Conservation (phyloP, 37 sponge, comb jelly and placozoan genomes). For the Petrosia ficiformis region DNA sequence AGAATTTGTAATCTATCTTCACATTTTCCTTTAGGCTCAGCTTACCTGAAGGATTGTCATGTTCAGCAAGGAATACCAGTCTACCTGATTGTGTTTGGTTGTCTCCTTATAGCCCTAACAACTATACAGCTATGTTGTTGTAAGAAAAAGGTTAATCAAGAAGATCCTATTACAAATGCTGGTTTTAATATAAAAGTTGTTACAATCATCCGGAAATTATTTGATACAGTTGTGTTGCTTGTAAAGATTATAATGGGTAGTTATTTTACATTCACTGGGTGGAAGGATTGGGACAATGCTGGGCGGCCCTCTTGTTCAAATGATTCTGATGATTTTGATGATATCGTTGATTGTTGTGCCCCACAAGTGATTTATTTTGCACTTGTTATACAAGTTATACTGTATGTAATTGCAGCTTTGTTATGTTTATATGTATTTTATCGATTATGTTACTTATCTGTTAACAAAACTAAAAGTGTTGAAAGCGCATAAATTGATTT, state of each 20-base stretch:
- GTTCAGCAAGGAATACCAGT: neutral
- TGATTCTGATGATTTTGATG: neutral
- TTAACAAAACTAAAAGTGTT: no score
- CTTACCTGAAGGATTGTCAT: neutral
- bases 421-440: neutral
- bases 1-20: no score
- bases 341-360: neutral
- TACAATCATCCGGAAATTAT: no score
- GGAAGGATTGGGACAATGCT: neutral
- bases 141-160: neutral
- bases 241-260: neutral
- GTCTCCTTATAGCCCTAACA: neutral
- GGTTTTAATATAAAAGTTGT: slow-evolving; percentile 34
- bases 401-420: neutral
- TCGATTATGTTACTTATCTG: no score
- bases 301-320: neutral
- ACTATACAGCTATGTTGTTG: neutral
- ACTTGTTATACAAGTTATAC: neutral
- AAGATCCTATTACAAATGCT: slow-evolving; percentile 6
- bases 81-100: neutral
- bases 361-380: neutral
- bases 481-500: no score
- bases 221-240: neutral
- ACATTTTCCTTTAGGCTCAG: neutral
- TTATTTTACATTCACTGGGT: neutral